phyloP scores from a whole-genome alignment of 2,888 invertebrate species.

The Seladonia tumulorum region DNA sequence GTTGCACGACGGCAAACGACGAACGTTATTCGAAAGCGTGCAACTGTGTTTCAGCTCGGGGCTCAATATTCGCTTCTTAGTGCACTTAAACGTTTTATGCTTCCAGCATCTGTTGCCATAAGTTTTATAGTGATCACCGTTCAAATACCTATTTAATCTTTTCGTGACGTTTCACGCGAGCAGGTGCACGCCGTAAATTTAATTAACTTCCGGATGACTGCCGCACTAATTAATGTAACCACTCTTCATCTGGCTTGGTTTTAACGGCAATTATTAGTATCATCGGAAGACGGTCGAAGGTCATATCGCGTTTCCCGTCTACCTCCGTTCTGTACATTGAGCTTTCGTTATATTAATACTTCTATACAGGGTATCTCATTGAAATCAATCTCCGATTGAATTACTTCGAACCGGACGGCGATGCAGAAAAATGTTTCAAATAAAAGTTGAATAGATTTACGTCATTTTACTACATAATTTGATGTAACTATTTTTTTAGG shows the following conservation, averaged over 20 bases:
- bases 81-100: slow-evolving; percentile 16
- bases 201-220: background rate
- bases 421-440: background rate
- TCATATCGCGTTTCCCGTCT: background rate
- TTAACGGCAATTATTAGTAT: background rate
- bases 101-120: slow-evolving; percentile 22
- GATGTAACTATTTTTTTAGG: background rate
- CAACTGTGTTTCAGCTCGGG: background rate
- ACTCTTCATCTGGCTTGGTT: background rate
- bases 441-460: background rate
- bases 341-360: background rate
- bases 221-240: background rate
- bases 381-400: background rate
- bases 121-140: slow-evolving; percentile 15
- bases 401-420: background rate
- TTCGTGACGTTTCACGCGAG: background rate
- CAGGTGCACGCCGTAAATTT: background rate
- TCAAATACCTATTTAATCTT: slow-evolving; percentile 10
- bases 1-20: background rate
- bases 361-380: background rate
- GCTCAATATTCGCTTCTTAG: slow-evolving; percentile 10
- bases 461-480: background rate
- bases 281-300: background rate
- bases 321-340: background rate
- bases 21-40: background rate